Conservation (phyloP, 2,113 vertebrate genomes). For the Vicugna pacos region DNA sequence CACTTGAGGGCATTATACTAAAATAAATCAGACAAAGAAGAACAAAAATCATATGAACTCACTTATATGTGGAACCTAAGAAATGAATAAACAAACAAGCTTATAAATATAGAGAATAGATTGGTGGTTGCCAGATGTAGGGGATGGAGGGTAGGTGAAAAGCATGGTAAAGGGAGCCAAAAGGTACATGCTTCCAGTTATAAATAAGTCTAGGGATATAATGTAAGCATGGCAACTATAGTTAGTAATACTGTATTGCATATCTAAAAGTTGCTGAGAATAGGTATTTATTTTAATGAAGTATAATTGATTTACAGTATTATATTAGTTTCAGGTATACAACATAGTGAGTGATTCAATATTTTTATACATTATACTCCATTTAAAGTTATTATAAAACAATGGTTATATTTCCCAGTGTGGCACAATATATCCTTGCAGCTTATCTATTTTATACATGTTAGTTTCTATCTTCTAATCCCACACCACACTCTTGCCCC, state of each 20-base stretch:
- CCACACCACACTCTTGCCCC: neutral
- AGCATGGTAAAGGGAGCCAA: neutral
- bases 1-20: neutral
- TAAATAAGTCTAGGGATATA: neutral
- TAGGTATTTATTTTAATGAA: neutral
- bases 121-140: neutral
- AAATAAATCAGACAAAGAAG: neutral
- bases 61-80: neutral
- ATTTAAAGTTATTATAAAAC: no score
- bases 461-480: neutral
- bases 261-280: neutral
- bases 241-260: neutral
- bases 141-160: no score
- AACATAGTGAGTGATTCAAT: no score
- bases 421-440: no score
- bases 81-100: neutral
- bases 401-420: no score
- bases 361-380: no score
- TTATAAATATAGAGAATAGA: neutral
- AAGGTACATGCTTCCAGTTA: neutral
- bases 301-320: no score
- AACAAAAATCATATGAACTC: neutral
- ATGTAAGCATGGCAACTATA: no score
- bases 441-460: neutral
- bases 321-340: no score